A percentile compares a stretch with the other conserved stretches of the same genome.
Evolutionary conservation across 2,888 invertebrate genomes (phyloP).

Genomic region (Catocala fraxini): DNA sequence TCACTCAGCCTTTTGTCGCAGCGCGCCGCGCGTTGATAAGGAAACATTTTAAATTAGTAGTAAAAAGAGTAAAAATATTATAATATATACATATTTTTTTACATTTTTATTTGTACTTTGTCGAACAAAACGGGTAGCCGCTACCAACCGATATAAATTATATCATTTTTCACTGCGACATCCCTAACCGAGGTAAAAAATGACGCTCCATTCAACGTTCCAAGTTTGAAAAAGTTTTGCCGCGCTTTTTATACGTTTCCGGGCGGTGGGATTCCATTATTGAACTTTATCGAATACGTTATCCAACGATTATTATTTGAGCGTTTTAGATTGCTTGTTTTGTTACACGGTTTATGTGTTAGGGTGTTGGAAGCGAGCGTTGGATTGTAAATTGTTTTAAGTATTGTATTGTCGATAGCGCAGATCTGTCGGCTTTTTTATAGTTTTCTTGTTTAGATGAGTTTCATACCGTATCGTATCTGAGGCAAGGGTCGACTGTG

Average conservation of each 20-base stretch:
- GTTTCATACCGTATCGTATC: slow-evolving; percentile 44
- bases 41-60: slow-evolving; percentile 88
- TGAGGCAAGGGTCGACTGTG: slow-evolving; percentile 27
- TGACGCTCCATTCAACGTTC: slow-evolving; percentile 83
- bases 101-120: slow-evolving; percentile 84
- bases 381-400: slow-evolving; percentile 27
- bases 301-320: slow-evolving; percentile 41
- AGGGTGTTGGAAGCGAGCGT: slow-evolving; percentile 18
- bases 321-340: slow-evolving; percentile 29
- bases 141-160: slow-evolving; percentile 86
- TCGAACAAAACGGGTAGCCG: slow-evolving; percentile 87
- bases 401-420: slow-evolving; percentile 36
- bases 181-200: slow-evolving; percentile 86
- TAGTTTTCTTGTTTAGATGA: slow-evolving; percentile 62
- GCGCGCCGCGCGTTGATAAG: slow-evolving; percentile 86
- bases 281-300: slow-evolving; percentile 52
- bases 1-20: slow-evolving; percentile 79
- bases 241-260: slow-evolving; percentile 87
- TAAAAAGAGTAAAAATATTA: slow-evolving; percentile 78
- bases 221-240: slow-evolving; percentile 85
- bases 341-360: neutral
- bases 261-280: slow-evolving; percentile 80
- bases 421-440: slow-evolving; percentile 66
- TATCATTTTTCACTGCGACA: slow-evolving; percentile 87
- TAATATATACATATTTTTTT: slow-evolving; percentile 69